phyloP scores from a whole-genome alignment of 2,888 invertebrate genomes.

The Hirtodrosophila alboralis region DNA sequence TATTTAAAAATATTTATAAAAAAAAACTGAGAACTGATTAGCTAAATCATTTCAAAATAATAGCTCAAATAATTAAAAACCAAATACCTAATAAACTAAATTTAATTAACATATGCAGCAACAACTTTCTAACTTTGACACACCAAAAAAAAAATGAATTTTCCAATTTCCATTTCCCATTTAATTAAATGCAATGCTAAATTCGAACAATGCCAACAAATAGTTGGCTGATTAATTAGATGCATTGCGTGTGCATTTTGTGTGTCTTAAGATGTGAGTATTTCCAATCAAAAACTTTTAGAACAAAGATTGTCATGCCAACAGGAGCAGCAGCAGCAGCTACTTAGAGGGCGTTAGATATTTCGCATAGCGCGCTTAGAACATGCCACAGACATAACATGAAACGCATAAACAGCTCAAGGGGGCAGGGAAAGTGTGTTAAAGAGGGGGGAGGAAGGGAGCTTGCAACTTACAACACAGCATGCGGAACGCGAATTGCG shows the following conservation, averaged over 20 bases:
- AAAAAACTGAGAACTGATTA: too few relatives aligned
- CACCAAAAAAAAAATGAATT: not conserved
- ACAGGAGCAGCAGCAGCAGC: too few relatives aligned
- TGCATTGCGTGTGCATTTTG: conserved; percentile 9
- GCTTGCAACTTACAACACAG: conserved; percentile 38
- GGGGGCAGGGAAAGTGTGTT: not conserved
- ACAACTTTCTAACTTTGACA: not conserved
- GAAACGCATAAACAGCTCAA: conserved; percentile 47
- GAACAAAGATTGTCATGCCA: conserved; percentile 9
- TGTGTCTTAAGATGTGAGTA: not conserved
- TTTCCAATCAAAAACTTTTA: conserved; percentile 21
- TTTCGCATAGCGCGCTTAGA: conserved; percentile 46
- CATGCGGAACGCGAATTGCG: conserved; percentile 54
- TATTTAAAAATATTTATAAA: too few relatives aligned
- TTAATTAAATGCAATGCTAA: conserved; percentile 28
- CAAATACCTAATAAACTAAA: too few relatives aligned
- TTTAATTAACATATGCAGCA: too few relatives aligned
- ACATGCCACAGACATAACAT: conserved; percentile 66
- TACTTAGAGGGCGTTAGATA: conserved; percentile 56
- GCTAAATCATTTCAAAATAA: too few relatives aligned
- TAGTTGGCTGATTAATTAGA: conserved; percentile 37
- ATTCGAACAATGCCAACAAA: conserved; percentile 9
- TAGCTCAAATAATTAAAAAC: too few relatives aligned
- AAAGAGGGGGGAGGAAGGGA: not conserved
- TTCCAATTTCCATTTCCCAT: conserved; percentile 1